Evolutionary conservation across 23 tunicate genomes (phyloP), one percentile per base, ranked within the genome.

Genomic region (Trididemnum clinides): DNA sequence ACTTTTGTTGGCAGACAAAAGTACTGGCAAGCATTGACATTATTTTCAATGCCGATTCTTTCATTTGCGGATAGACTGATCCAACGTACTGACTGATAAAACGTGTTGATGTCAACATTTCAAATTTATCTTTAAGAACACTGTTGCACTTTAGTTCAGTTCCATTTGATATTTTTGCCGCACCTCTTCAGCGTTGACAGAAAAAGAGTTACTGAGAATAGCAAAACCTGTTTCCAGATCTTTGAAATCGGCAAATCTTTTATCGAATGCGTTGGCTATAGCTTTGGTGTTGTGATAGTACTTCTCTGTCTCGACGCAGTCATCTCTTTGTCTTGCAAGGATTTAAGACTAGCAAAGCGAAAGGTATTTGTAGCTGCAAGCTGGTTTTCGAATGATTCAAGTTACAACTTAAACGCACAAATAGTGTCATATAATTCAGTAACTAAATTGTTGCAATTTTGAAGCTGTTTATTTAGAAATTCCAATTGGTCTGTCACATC

Each of bases 231-330:
- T 39, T 37, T 74, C 28, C 58, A 36, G 58, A 39, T 26, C 81
- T 74, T 74, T 7, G 30, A 74, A 74, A 23, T 74, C 81, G 23
- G 81, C 81, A 74, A 74, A 74, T 38, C 77, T 70, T 30, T 70
- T 37, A 70, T 70, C 21, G 77, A 70, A 70, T 70, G 77, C 36
- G 37, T 70, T 70, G 39, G 77, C 20, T 70, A 59, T 26, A 12
- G 69, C 69, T 12, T 59, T 59, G 69, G 21, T 59, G 26, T 59
- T 18, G 69, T 59, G 69, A 21, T 26, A 21, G 69, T 59, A 59
- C 21, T 59, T 59, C 21, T 21, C 69, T 19, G 69, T 59, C 69
- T 59, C 69, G 4, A 59, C 21, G 69, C 69, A 59, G 69, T 21
- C 26, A 26, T 44, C 54, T 59, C 38, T 32, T 69, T 7, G 76